Base-by-base conservation (phyloP, 2,888 invertebrate species). In the Creontiades dilutus region DNA sequence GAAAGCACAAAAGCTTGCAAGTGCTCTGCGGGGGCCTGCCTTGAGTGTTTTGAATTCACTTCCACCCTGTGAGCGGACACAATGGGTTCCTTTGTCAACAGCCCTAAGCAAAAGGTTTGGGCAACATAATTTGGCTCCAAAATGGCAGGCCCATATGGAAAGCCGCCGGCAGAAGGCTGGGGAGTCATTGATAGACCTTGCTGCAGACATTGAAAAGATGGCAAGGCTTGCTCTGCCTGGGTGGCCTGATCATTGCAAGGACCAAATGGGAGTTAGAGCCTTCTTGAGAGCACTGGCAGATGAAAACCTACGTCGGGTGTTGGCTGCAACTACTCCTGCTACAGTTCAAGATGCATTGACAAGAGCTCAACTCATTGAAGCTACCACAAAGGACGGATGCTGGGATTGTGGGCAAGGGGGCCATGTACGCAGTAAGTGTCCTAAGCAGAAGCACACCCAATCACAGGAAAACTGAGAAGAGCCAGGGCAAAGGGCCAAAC, bases 1-100 rank as follows among this genome's bases (percentile, higher is more conserved):
- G 19, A 57, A 86, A n/a, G 27, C 27, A 84, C 27, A 86, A 28
- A 84, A 84, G 52, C 68, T 68, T 23, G 68, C 68, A 9, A 68
- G 68, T 16, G 7, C 68, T 68, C 68, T 68, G n/a, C 7, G 68
- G 11, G 27, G 68, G 16, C 68, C 68, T 12, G 68, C 68, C 7
- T 12, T 68, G 68, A 68, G 68, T 68, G 16, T 68, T 16, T 14
- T 68, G 68, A 68, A 14, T 23, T 12, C n/a, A 9, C 16, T 68
- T 7, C 16, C 27, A 7, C 68, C 68, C 27, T 12, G 16, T 16
- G 57, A 57, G 16, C 16, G 57, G 4, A 57, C 57, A 4, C 14
- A 57, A 57, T 16, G 57, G 57, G 57, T 57, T 16, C 16, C 57
- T 57, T n/a, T 16, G 4, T 16, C 57, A 57, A 57, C 12, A 16